Evolutionary conservation across 2,113 vertebrate species (phyloP), one percentile per base, ranked within the genome.

Genomic region (Haemorhous mexicanus): DNA sequence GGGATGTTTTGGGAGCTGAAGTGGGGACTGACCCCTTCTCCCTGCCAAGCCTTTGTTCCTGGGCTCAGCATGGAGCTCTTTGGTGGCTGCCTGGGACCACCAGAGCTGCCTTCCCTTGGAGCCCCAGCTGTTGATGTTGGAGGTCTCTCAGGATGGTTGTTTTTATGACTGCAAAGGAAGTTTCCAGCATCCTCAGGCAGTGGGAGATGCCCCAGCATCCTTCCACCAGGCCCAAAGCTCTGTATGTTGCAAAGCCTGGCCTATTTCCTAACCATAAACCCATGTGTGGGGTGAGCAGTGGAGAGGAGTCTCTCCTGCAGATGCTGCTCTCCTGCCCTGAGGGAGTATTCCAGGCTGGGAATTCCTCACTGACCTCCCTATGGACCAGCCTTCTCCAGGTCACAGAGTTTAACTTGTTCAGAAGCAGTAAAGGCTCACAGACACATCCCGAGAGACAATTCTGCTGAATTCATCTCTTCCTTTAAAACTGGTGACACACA

Each of bases 51-150:
- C 80, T 95, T 95, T 97, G 94, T 93, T 92, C 79, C 49, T 8
- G 1, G 46, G 67, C 82, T 59, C 82, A 67, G 85, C 2, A 0
- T 62, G 95, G 62, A 66, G 85, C 66, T 56, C 50, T 37, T 39
- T 35, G 50, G 80, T 39, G 50, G 61, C 93, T 85, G 81, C 78
- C 53, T 20, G 94, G 83, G 96, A 92, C 95, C 94, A 95, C 91
- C 92, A 80, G 93, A 61, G 77, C 94, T 93, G 94, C 89, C 66
- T 72, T 11, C 72, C 86, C 90, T 64, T 4, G 1, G 16, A 75
- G 70, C 88, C 82, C n/a, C 92, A 91, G 96, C 84, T 95, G 94
- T 76, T 89, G 88, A 76, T 47, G 49, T 26, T 95, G 95, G 95
- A 94, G 89, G 61, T 82, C 90, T 88, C 80, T 89, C 90, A 62